Evolutionary conservation across 1,140 invertebrate species (phyloP).

Genomic region (Conus betulinus): DNA sequence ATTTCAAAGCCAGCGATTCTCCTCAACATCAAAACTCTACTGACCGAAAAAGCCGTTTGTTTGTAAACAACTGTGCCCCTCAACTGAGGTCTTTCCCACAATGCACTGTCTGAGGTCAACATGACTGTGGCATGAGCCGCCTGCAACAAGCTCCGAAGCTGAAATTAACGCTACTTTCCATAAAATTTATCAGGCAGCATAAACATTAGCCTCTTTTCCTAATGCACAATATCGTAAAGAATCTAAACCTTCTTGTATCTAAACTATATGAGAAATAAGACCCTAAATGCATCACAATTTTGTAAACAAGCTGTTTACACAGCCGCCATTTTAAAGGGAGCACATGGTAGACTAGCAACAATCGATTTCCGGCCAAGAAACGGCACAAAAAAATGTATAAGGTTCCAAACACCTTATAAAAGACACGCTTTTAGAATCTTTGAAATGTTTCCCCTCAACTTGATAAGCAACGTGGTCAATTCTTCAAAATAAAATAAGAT

Average conservation of each 20-base stretch:
- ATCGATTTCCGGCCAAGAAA: conserved; percentile 28
- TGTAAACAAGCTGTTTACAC: conserved; percentile 68
- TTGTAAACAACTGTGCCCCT: background rate
- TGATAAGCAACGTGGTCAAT: background rate
- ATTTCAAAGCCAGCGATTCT: too few relatives aligned
- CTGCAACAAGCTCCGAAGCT: background rate
- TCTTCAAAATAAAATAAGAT: background rate
- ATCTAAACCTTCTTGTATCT: background rate
- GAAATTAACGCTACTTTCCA: background rate
- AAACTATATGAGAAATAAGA: background rate
- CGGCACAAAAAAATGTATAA: background rate
- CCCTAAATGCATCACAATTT: background rate
- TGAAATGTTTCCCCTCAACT: background rate
- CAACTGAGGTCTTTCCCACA: background rate
- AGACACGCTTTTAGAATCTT: background rate
- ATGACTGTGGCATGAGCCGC: background rate
- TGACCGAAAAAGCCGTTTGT: background rate
- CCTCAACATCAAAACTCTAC: background rate
- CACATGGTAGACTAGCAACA: conserved; percentile 69
- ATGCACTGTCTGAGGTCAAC: background rate
- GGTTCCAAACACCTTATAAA: background rate
- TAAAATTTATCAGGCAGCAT: background rate
- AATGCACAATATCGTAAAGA: too few relatives aligned
- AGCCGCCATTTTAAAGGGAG: conserved; percentile 70
- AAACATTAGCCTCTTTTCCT: background rate